Base-by-base conservation (phyloP, 2,888 invertebrate genomes). In the Rosalia funebris region DNA sequence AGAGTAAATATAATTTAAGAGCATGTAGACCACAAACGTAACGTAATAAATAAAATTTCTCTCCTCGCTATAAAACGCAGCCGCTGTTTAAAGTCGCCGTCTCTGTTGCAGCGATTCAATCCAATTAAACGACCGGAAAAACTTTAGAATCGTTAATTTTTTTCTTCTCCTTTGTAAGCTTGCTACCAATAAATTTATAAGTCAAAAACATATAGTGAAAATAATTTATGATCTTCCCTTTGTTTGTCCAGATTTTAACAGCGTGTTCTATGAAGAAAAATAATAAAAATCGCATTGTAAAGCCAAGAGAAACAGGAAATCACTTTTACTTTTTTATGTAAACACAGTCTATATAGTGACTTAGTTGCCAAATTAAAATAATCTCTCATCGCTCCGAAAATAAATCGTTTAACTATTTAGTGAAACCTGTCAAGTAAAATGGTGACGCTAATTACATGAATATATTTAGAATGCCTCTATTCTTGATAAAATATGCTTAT, bases 51-150 rank as follows among this genome's bases (percentile, higher is more conserved):
- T 74, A 73, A 72, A 68, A 69, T 60, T 62, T 57, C 62, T 60
- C 60, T 55, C 69, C 61, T 56, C 56, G 75, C 78, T 68, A 79
- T 80, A 80, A 80, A 80, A 79, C 71, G 78, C 80, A 80, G 79
- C 79, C 77, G 76, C 72, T 71, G 72, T 72, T 72, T 68, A 71
- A 66, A 72, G 72, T 64, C 68, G 47, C 63, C 64, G 65, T 71
- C 74, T 71, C 73, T 72, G 74, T 78, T 79, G 75, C 73, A 71
- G 78, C 77, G 71, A 77, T 78, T 79, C 78, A 73, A 77, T 79
- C 77, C 79, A 80, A 80, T 80, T 80, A 80, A 80, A 80, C 78
- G 78, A 75, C 76, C 77, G 78, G 78, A 79, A 80, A 80, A 80
- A 79, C 77, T 77, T 77, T 69, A 68, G 72, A 77, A 79, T 78